These are phyloP conservation scores for Centropus bengalensis DNA, from an alignment of 2,113 vertebrate species.

Conservation along the genomic window DNA sequence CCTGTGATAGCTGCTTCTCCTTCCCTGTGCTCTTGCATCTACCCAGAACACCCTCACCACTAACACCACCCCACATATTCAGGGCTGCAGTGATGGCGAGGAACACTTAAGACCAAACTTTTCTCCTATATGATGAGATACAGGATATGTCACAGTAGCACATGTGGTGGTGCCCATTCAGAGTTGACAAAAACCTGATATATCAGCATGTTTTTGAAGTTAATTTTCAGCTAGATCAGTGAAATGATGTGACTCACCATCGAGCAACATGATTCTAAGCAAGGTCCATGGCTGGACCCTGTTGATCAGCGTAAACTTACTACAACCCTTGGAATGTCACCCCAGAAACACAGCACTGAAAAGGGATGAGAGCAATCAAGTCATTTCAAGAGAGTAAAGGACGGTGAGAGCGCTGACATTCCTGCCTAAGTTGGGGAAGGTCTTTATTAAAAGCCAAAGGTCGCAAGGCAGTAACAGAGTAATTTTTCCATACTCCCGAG, in stretches of 20 bases:
- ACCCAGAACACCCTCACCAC: background rate
- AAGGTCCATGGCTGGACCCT: background rate
- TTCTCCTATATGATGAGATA: background rate
- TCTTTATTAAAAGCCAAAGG: background rate
- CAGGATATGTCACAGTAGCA: background rate
- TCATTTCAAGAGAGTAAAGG: background rate
- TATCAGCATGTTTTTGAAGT: background rate
- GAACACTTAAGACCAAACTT: background rate
- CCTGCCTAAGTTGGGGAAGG: background rate
- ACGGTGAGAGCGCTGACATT: rapidly evolving
- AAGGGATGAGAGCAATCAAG: background rate
- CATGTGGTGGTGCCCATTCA: background rate
- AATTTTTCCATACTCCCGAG: background rate
- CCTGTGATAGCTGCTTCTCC: background rate
- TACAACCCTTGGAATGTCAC: background rate
- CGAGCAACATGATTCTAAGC: background rate
- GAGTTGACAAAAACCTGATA: background rate
- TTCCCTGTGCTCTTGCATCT: background rate
- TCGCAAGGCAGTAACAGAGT: background rate
- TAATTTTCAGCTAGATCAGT: background rate
- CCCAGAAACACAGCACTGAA: background rate
- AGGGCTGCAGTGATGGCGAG: background rate
- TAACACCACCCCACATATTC: background rate
- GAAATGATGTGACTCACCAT: background rate
- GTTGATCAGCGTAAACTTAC: background rate